Percentiles rank a stretch among this genome's conserved stretches.
Evolutionary conservation across 2,888 invertebrate genomes (phyloP).

Genomic region (Cryptocephalus moraei): DNA sequence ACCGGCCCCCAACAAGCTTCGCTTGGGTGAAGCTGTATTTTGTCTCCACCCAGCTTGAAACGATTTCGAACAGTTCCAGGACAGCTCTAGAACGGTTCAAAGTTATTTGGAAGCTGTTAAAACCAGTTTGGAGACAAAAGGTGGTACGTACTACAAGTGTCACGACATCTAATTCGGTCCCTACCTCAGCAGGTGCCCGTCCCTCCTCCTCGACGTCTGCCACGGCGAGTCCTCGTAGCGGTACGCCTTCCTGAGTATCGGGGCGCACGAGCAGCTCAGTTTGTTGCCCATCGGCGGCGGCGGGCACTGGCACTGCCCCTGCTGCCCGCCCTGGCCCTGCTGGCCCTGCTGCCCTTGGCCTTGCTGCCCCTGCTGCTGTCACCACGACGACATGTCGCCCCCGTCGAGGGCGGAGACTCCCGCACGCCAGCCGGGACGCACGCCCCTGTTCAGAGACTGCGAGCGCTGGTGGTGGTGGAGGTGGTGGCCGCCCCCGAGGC

Average conservation of each 20-base stretch:
- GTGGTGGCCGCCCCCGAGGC: background rate
- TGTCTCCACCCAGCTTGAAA: no score
- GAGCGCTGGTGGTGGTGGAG: slow-evolving; percentile 56
- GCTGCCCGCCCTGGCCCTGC: slow-evolving; percentile 66
- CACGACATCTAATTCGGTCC: no score
- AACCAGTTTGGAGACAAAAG: no score
- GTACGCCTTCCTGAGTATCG: slow-evolving; percentile 92
- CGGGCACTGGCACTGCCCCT: slow-evolving; percentile 42
- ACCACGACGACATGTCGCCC: slow-evolving; percentile 51
- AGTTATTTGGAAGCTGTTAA: no score
- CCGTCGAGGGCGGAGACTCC: slow-evolving; percentile 34
- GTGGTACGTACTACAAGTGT: no score
- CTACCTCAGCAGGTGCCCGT: slow-evolving; percentile 82
- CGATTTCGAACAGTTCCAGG: no score
- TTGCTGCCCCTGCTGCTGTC: slow-evolving; percentile 47
- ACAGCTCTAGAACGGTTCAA: no score
- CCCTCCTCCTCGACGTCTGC: slow-evolving; percentile 77
- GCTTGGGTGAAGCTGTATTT: no score
- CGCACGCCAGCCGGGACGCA: slow-evolving; percentile 30
- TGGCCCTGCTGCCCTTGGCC: slow-evolving; percentile 39
- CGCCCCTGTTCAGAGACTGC: slow-evolving; percentile 65
- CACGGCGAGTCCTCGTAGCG: slow-evolving; percentile 94
- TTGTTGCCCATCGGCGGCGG: slow-evolving; percentile 90
- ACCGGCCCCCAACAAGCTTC: no score
- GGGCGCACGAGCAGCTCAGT: slow-evolving; percentile 93